phyloP scores from a whole-genome alignment of 92 coral and sea anemone species.

The Epizoanthus illoricatus region DNA sequence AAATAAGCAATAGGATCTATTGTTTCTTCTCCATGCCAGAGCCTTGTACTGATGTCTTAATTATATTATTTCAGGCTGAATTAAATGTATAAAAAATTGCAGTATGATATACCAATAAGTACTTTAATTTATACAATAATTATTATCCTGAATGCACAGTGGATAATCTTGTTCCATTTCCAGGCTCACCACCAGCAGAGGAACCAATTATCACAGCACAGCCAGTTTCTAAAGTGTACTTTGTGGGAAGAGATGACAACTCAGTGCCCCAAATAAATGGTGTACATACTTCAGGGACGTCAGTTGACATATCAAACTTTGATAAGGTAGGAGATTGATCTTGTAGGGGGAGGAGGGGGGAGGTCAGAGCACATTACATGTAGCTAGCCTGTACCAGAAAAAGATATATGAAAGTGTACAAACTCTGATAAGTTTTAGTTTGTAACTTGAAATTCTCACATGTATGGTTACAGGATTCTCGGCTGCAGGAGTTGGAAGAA shows the following conservation, averaged over 20 bases:
- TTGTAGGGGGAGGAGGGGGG: no score
- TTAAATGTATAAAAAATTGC: no score
- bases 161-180: neutral
- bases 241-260: conserved; percentile 72
- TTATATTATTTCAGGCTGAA: no score
- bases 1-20: no score
- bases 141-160: neutral
- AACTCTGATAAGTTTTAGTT: neutral
- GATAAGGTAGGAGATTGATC: neutral
- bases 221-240: conserved; percentile 71
- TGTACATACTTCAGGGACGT: neutral
- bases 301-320: neutral
- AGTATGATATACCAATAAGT: no score
- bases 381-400: no score
- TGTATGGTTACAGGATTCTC: conserved; percentile 50
- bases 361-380: no score
- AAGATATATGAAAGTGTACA: neutral
- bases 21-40: no score
- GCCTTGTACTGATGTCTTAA: no score
- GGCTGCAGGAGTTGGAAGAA: conserved; percentile 67
- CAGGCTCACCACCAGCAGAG: conserved; percentile 7
- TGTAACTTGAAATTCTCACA: neutral
- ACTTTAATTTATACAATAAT: no score
- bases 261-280: conserved; percentile 15
- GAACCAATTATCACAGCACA: conserved; percentile 24